Conservation (phyloP, 1,140 invertebrate species). For the Amphibalanus amphitrite region DNA sequence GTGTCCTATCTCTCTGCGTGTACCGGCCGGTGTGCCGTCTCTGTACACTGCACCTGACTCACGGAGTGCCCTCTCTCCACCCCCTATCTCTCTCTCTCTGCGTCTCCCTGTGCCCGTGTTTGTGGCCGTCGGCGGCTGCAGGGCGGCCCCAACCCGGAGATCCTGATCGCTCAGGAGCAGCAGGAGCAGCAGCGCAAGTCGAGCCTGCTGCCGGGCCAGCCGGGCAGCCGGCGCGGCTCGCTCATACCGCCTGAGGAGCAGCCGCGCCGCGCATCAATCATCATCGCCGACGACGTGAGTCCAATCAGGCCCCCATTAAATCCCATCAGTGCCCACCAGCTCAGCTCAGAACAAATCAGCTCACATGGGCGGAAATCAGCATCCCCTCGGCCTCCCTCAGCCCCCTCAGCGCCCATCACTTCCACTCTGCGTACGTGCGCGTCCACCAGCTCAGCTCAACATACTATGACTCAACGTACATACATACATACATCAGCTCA, state of each 20-base stretch:
- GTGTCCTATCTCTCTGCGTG: too few species aligned
- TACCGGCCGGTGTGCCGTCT: not conserved
- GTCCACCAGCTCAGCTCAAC: too few species aligned
- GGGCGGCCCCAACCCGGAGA: not conserved
- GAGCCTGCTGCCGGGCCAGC: not conserved
- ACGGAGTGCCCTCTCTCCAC: not conserved
- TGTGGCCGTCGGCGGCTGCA: not conserved
- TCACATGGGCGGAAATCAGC: too few species aligned
- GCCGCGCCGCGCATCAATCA: conserved; percentile 63
- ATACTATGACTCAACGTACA: too few species aligned
- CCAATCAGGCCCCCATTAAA: too few species aligned
- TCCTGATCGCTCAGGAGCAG: not conserved
- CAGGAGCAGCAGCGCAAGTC: not conserved
- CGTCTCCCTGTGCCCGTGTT: not conserved
- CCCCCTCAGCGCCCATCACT: too few species aligned
- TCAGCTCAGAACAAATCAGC: too few species aligned
- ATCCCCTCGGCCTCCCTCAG: too few species aligned
- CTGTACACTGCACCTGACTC: not conserved
- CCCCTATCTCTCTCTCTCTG: not conserved
- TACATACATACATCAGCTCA: too few species aligned
- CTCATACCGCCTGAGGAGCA: conserved; percentile 66
- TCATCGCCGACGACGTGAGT: conserved; percentile 83
- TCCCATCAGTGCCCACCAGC: too few species aligned
- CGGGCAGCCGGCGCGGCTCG: conserved; percentile 55
- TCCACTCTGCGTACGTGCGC: too few species aligned